Conservation (phyloP, 2,888 invertebrate species). For the Autographa pulchrina region DNA sequence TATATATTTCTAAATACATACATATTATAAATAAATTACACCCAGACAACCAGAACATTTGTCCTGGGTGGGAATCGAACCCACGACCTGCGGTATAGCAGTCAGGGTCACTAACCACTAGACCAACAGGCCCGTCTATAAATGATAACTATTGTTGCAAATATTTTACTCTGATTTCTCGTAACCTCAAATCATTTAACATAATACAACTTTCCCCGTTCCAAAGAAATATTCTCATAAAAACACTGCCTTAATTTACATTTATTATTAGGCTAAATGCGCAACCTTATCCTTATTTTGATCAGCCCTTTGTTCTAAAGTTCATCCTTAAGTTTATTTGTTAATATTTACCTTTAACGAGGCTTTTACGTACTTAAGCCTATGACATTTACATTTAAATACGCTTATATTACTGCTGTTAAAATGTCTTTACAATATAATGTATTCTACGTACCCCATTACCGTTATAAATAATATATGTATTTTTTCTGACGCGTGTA, state of each 20-base stretch:
- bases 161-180: neutral
- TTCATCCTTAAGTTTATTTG: constrained; percentile 9
- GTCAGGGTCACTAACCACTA: too few species aligned
- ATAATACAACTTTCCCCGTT: neutral
- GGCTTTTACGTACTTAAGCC: constrained; percentile 8
- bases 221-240: constrained; percentile 4
- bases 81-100: too few species aligned
- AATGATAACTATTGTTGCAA: neutral
- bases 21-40: too few species aligned
- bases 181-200: neutral
- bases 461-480: neutral
- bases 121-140: too few species aligned
- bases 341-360: constrained; percentile 18
- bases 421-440: neutral
- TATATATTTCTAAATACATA: too few species aligned
- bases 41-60: too few species aligned
- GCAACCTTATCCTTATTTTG: constrained; percentile 33
- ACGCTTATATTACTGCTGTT: neutral
- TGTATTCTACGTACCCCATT: constrained; percentile 10
- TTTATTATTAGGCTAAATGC: constrained; percentile 14
- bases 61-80: too few species aligned
- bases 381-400: neutral
- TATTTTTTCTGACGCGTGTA: neutral
- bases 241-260: constrained; percentile 13
- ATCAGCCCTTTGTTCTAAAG: constrained; percentile 13